These are phyloP conservation scores for Drosophila paramelanica DNA, from an alignment of 2,888 invertebrate genomes.

Conservation along the genomic window DNA sequence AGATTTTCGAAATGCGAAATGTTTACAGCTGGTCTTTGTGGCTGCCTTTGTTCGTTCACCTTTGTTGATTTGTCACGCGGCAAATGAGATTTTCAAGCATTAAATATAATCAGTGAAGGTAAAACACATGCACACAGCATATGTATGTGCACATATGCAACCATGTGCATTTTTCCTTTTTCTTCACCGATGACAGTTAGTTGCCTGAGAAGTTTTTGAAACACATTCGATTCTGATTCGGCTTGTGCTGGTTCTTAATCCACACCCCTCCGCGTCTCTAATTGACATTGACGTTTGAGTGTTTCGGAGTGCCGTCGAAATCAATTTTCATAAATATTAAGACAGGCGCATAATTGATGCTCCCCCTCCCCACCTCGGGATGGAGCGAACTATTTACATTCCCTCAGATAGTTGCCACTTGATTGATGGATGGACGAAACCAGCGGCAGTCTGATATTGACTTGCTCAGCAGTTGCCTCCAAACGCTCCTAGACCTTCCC, in stretches of 20 bases:
- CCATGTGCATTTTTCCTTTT: background rate
- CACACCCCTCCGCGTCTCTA: slow-evolving; percentile 28
- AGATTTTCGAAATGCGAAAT: slow-evolving; percentile 39
- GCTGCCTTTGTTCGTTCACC: slow-evolving; percentile 13
- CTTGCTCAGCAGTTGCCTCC: slow-evolving; percentile 23
- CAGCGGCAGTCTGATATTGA: slow-evolving; percentile 37
- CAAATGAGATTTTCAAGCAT: slow-evolving; percentile 54
- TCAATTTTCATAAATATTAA: slow-evolving; percentile 78
- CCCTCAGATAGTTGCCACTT: slow-evolving; percentile 46
- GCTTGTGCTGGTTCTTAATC: slow-evolving; percentile 34
- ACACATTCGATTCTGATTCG: slow-evolving; percentile 1
- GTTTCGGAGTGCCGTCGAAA: slow-evolving; percentile 53
- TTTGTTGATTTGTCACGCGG: slow-evolving; percentile 35
- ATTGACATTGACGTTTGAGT: slow-evolving; percentile 74
- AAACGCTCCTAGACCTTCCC: slow-evolving; percentile 10
- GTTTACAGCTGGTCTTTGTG: slow-evolving; percentile 61
- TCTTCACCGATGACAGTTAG: background rate
- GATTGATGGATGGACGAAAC: slow-evolving; percentile 67
- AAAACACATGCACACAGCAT: background rate
- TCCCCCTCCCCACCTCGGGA: slow-evolving; percentile 13
- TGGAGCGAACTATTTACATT: slow-evolving; percentile 60
- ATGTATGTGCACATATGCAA: background rate
- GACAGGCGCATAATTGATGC: slow-evolving; percentile 76
- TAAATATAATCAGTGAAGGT: slow-evolving; percentile 12
- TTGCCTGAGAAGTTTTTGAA: slow-evolving; percentile 3